A percentile compares a stretch with the other conserved stretches of the same genome.
phyloP scores from a whole-genome alignment of 1,140 invertebrate species.

The Cyclargus thomasi region DNA sequence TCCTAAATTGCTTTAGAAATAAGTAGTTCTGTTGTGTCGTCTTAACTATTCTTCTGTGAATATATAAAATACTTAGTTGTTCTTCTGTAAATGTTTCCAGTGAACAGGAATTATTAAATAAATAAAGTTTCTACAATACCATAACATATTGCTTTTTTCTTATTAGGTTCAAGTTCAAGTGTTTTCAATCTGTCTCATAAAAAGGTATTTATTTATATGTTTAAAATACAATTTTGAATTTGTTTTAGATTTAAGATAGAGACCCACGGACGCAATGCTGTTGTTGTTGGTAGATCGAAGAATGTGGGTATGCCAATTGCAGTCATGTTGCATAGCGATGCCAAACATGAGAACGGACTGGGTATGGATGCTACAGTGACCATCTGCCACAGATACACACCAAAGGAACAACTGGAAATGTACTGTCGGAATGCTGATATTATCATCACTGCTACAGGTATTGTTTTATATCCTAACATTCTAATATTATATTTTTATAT shows the following conservation, averaged over 20 bases:
- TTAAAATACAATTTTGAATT: slow-evolving; percentile 10
- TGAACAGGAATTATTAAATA: too few relatives aligned
- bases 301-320: slow-evolving; percentile 93
- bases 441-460: slow-evolving; percentile 85
- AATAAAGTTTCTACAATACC: too few relatives aligned
- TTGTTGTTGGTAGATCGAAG: slow-evolving; percentile 91
- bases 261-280: slow-evolving; percentile 90
- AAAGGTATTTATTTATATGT: background rate
- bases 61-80: too few relatives aligned
- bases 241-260: slow-evolving; percentile 80
- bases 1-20: background rate
- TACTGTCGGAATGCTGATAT: slow-evolving; percentile 87
- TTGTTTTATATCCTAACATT: too few relatives aligned
- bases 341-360: slow-evolving; percentile 76
- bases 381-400: slow-evolving; percentile 91
- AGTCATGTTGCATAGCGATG: slow-evolving; percentile 86
- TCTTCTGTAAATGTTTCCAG: too few relatives aligned
- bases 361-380: slow-evolving; percentile 90
- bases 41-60: too few relatives aligned
- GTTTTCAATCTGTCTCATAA: too few relatives aligned
- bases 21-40: too few relatives aligned
- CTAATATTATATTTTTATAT: too few relatives aligned
- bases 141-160: too few relatives aligned
- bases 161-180: too few relatives aligned
- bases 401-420: slow-evolving; percentile 81